Evolutionary conservation across 2,888 invertebrate genomes (phyloP).

Genomic region (Rhagonycha lutea): DNA sequence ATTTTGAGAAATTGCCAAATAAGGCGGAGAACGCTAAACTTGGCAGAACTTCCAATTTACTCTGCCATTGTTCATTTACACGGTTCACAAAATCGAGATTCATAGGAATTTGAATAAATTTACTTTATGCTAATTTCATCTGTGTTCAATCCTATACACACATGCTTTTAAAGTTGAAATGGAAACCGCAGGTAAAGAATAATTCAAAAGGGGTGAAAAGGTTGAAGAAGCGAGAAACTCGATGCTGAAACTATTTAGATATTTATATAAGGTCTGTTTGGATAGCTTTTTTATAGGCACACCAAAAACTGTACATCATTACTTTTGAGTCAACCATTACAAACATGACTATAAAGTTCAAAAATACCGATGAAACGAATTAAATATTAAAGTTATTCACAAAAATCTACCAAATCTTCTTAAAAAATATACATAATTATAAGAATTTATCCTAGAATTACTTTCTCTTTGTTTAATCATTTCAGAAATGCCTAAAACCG

Average conservation of each 20-base stretch:
- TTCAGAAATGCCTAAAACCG: not conserved
- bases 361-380: not conserved
- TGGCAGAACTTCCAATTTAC: conserved; percentile 46
- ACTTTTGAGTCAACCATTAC: not conserved
- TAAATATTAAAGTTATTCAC: not conserved
- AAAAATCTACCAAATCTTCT: not conserved
- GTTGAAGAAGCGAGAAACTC: conserved; percentile 8
- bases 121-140: conserved; percentile 44
- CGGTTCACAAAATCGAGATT: conserved; percentile 42
- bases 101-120: conserved; percentile 47
- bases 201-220: conserved; percentile 13
- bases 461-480: not conserved
- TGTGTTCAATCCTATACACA: conserved; percentile 24
- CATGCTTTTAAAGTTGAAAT: conserved; percentile 21
- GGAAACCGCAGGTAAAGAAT: conserved; percentile 21
- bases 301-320: not conserved
- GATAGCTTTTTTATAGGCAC: not conserved
- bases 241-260: conserved; percentile 10
- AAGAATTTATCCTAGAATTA: not conserved
- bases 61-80: conserved; percentile 44
- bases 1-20: conserved; percentile 29
- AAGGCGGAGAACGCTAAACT: conserved; percentile 36
- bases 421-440: not conserved
- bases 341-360: not conserved
- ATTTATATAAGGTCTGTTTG: not conserved